Percentiles rank a stretch among this genome's conserved stretches.
Conservation (phyloP, 2,113 vertebrate genomes). For the Odontophorus gujanensis region DNA sequence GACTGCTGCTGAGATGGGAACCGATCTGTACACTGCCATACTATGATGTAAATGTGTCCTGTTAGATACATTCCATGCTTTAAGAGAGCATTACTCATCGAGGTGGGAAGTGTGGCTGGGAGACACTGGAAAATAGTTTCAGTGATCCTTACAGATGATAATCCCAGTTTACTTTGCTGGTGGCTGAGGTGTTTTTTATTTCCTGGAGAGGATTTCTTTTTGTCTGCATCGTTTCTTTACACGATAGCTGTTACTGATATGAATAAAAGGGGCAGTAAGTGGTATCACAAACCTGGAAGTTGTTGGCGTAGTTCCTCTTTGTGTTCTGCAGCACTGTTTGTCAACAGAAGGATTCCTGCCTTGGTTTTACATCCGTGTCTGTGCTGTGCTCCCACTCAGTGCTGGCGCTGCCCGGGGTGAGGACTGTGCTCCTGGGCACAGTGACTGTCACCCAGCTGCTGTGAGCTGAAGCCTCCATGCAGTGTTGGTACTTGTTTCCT, state of each 20-base stretch:
- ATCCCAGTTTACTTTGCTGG: background rate
- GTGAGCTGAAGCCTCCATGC: background rate
- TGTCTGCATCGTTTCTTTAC: background rate
- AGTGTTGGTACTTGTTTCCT: rapidly evolving
- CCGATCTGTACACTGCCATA: no score
- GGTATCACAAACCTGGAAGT: background rate
- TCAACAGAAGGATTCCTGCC: background rate
- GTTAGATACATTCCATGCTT: background rate
- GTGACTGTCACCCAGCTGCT: background rate
- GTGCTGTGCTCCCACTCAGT: no score
- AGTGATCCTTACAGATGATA: background rate
- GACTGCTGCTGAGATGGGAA: rapidly evolving
- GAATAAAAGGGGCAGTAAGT: background rate
- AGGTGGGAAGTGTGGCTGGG: background rate
- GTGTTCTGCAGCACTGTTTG: background rate
- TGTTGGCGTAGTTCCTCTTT: background rate
- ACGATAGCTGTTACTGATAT: background rate
- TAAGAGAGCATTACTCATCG: background rate
- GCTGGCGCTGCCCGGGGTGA: no score
- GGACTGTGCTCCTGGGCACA: background rate
- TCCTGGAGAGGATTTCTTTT: background rate
- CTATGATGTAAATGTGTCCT: background rate
- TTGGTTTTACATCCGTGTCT: background rate
- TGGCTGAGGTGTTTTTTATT: background rate
- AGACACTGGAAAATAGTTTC: background rate